Conservation (phyloP, 2,888 invertebrate genomes). For the Trilocha varians region DNA sequence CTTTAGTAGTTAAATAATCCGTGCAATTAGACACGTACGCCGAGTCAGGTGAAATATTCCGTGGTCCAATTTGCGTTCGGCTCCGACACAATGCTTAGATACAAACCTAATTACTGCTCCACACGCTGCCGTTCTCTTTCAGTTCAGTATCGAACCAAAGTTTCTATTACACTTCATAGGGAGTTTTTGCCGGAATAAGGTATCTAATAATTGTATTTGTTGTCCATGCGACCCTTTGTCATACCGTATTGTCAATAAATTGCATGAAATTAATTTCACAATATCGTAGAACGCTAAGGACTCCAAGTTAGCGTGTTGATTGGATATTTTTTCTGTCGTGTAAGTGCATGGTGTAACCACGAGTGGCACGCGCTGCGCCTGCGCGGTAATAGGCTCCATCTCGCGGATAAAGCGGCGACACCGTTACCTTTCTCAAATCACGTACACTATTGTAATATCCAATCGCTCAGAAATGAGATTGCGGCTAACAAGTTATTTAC, state of each 20-base stretch:
- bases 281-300: slow-evolving; percentile 1
- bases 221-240: slow-evolving; percentile 5
- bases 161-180: slow-evolving; percentile 8
- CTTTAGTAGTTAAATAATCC: slow-evolving; percentile 60
- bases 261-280: slow-evolving; percentile 14
- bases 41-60: slow-evolving; percentile 58
- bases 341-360: slow-evolving; percentile 8
- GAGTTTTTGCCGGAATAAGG: slow-evolving; percentile 6
- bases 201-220: slow-evolving; percentile 9
- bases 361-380: slow-evolving; percentile 31
- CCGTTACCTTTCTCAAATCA: slow-evolving; percentile 74
- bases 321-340: slow-evolving; percentile 30
- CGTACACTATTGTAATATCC: slow-evolving; percentile 74
- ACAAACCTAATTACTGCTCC: slow-evolving; percentile 51
- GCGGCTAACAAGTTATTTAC: slow-evolving; percentile 75
- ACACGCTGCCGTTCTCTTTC: slow-evolving; percentile 41
- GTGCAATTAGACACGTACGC: slow-evolving; percentile 67
- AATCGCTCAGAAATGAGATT: slow-evolving; percentile 73
- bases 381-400: slow-evolving; percentile 56
- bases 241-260: slow-evolving; percentile 6
- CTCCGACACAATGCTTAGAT: slow-evolving; percentile 42
- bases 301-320: slow-evolving; percentile 18
- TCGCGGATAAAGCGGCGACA: slow-evolving; percentile 68
- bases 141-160: slow-evolving; percentile 23
- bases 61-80: slow-evolving; percentile 55